Percentiles rank a stretch among this genome's conserved stretches.
Conservation (phyloP, 2,797 vertebrate genomes). For the Hafferia zeledoni region DNA sequence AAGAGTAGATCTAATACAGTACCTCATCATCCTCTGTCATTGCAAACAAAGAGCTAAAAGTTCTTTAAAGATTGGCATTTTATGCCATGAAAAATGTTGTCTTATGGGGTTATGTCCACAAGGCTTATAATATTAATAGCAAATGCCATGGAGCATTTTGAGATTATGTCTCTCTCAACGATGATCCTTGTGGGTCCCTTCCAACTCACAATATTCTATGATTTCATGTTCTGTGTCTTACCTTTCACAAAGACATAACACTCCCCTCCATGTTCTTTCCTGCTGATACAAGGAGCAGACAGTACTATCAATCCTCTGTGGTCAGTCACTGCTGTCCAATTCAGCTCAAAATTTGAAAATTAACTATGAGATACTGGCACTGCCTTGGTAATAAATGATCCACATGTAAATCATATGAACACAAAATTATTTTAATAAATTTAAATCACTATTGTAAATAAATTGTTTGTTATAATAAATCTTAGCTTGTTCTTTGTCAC, state of each 20-base stretch:
- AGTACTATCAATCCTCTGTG: not conserved
- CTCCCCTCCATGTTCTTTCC: not conserved
- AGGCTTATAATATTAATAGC: not conserved
- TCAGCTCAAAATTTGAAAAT: not conserved
- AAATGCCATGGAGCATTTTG: not conserved
- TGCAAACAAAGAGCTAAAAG: not conserved
- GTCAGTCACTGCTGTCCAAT: not conserved
- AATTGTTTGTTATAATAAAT: not conserved
- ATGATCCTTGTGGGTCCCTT: not conserved
- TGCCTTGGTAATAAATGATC: not conserved
- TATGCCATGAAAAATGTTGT: not conserved
- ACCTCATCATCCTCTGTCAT: not conserved
- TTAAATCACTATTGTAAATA: not conserved
- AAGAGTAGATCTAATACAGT: not conserved
- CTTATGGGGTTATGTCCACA: not conserved
- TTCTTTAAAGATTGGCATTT: not conserved
- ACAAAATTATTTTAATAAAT: not conserved
- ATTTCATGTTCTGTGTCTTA: not conserved
- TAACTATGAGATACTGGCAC: not conserved
- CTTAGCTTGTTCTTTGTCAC: not conserved
- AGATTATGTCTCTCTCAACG: not conserved
- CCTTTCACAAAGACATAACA: not conserved
- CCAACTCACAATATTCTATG: not conserved
- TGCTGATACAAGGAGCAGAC: not conserved
- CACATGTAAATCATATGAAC: not conserved